Base-by-base conservation (phyloP, 2,797 vertebrate species). In the Apogon talboti region DNA sequence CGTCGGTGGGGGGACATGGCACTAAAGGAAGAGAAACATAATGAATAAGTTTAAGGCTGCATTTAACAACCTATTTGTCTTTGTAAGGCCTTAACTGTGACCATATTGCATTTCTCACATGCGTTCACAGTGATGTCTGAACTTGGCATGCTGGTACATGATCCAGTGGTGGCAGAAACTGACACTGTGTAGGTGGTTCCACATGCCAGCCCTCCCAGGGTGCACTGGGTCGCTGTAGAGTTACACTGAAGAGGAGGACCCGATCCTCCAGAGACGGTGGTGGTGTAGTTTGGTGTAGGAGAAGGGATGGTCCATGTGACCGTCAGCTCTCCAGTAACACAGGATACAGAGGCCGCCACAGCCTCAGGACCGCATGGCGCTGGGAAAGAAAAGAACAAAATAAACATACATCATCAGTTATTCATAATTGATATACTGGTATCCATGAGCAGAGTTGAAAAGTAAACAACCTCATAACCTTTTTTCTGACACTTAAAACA, bases 291-390 rank as follows among this genome's bases (percentile, higher is more conserved):
- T 8, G 86, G 64, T 1, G 82, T 71, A 13, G 83, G 75, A 9
- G 16, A 11, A 0, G 85, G 69, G 30, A 55, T 55, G 64, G 79
- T 88, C 93, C 93, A 94, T 35, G 44, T 50, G 50, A 93, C 63
- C 0, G 57, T 79, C 53, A 92, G 35, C 57, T 84, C 38, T 0
- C 83, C 78, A 1, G 87, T 88, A 2, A 11, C 12, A 3, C 92
- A 94, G 45, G 76, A 7, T 41, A 90, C 59, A 13, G 53, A 68
- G 35, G 87, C 65, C 1, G 0, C 47, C 16, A 93, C 81, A 33
- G 88, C 42, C 68, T 88, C 71, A 18, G 90, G 93, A 33, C 69
- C 66, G n/a, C 93, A 94, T 0, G 92, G 93, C 14, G 87, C 93
- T 94, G 56, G 61, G 65, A 28, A 28, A 57, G n/a, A 51, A 59